Conservation (phyloP, 2,113 vertebrate genomes). For the Ciconia boyciana region DNA sequence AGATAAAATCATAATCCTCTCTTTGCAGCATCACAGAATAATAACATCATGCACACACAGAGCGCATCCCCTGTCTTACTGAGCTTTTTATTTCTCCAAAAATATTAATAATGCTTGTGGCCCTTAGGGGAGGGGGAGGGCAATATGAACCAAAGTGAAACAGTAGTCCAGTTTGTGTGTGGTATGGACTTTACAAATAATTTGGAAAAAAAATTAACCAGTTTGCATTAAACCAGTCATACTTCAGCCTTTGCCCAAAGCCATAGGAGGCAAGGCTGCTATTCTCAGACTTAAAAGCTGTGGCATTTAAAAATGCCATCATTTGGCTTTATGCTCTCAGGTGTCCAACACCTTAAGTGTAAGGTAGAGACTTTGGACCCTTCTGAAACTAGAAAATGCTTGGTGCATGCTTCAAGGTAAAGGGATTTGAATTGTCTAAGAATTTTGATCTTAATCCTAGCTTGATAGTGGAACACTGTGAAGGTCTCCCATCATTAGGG, state of each 20-base stretch:
- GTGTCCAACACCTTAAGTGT: background rate
- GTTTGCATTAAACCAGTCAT: background rate
- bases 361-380: background rate
- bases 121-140: background rate
- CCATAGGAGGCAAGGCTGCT: background rate
- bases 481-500: background rate
- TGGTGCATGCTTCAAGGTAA: background rate
- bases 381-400: background rate
- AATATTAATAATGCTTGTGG: background rate
- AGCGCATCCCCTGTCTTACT: conserved; percentile 3
- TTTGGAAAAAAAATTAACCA: rapidly evolving
- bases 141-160: background rate
- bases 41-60: background rate
- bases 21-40: conserved; percentile 20
- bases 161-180: too few relatives aligned
- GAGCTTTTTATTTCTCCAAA: conserved; percentile 51
- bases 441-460: background rate
- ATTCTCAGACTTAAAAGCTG: background rate
- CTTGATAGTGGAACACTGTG: background rate
- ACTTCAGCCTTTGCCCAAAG: background rate
- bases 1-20: conserved; percentile 46
- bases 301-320: background rate
- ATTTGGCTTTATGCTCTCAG: background rate
- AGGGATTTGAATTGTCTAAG: background rate
- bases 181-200: background rate